Evolutionary conservation across 2,113 vertebrate genomes (phyloP), one percentile per base, ranked within the genome.

Genomic region (Cygnus atratus): DNA sequence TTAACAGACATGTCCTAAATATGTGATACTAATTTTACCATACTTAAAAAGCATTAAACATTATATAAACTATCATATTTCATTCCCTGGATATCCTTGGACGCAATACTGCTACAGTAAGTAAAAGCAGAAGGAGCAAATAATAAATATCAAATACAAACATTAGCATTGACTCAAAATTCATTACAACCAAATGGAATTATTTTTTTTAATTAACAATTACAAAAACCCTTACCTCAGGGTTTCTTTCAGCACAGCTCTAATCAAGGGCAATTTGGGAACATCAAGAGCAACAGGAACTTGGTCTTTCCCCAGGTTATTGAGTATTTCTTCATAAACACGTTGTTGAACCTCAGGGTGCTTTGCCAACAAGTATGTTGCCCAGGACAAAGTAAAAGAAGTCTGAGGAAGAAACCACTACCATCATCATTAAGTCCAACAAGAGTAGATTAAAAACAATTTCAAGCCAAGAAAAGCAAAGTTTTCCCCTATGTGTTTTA

Each of bases 181-280:
- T 43, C 20, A 66, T 35, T 70, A 73, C 20, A 90, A 43, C 8
- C 24, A 80, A 6, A 68, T 0, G 1, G 16, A 76, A 59, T 80
- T 41, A 17, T 9, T 4, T 65, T 11, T 79, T 61, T 73, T 10
- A 29, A 22, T 61, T 52, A 70, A 71, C 37, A 7, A 57, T 25
- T 73, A 35, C 7, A 17, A 65, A 65, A 65, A 65, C 37, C 26
- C 91, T 96, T 93, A 99, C 99, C 99, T 98, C 87, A 99, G 98
- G 3, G 99, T 99, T 97, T 99, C 99, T 97, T 99, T 99, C 58
- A 99, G 98, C 54, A 99, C 98, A 65, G 98, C 99, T 90, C 98
- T 98, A 94, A 99, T 98, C 84, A 99, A 97, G 39, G 99, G 99
- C 70, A 99, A 88, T 70, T 95, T 97, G 15, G 98, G 82, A 54